A percentile compares a stretch with the other conserved stretches of the same genome.
phyloP scores from a whole-genome alignment of 2,888 invertebrate genomes.

The Mimachlamys varia region DNA sequence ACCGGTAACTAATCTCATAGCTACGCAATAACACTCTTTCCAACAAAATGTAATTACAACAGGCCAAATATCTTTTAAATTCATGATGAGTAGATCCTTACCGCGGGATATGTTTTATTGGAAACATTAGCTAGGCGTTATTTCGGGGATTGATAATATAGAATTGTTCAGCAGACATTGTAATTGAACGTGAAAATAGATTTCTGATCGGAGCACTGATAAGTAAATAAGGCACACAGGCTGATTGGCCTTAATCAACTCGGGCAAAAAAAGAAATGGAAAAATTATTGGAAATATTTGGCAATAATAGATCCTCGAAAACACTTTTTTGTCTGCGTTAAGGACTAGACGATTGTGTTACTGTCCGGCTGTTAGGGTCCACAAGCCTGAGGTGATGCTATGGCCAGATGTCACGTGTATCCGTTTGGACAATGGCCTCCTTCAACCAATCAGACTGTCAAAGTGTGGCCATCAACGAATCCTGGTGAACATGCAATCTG shows the following conservation, averaged over 20 bases:
- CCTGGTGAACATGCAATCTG: not conserved
- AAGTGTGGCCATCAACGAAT: not conserved
- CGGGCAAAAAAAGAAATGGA: slow-evolving; percentile 6
- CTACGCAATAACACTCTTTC: slow-evolving; percentile 5
- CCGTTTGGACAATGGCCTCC: not conserved
- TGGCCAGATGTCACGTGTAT: not conserved
- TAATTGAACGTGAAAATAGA: slow-evolving; percentile 34
- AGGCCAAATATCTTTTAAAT: slow-evolving; percentile 22
- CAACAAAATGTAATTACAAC: slow-evolving; percentile 12
- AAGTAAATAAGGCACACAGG: not conserved
- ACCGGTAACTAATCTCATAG: not conserved
- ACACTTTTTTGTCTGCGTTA: not conserved
- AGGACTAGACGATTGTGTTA: slow-evolving; percentile 3
- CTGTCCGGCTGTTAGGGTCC: not conserved
- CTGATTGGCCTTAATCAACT: slow-evolving; percentile 25
- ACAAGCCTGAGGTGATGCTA: not conserved
- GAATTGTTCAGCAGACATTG: not conserved
- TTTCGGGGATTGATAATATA: not conserved
- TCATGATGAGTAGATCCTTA: not conserved
- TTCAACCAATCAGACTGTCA: not conserved
- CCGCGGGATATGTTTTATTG: slow-evolving; percentile 16
- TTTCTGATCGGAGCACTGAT: slow-evolving; percentile 22
- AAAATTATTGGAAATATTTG: slow-evolving; percentile 29
- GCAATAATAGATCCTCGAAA: slow-evolving; percentile 2
- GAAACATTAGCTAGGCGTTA: not conserved